A percentile compares a stretch with the other conserved stretches of the same genome.
phyloP scores from a whole-genome alignment of 2,113 vertebrate species.

The Tenrec ecaudatus region DNA sequence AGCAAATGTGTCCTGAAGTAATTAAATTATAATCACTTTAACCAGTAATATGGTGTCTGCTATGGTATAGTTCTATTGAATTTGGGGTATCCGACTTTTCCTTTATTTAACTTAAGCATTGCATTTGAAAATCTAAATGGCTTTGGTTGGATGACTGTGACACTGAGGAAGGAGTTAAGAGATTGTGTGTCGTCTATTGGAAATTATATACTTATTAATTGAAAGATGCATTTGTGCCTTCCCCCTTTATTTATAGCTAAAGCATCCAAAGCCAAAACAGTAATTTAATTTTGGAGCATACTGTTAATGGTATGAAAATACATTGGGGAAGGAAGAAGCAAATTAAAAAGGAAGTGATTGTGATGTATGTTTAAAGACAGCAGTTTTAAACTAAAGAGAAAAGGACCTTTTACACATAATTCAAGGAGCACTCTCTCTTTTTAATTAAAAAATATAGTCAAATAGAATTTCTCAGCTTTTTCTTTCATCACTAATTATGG shows the following conservation, averaged over 20 bases:
- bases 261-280: slow-evolving; percentile 13
- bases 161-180: not conserved
- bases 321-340: not conserved
- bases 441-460: slow-evolving; percentile 15
- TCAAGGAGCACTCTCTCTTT: not conserved
- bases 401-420: not conserved
- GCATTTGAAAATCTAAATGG: slow-evolving; percentile 31
- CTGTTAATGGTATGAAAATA: not conserved
- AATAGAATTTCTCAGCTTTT: slow-evolving; percentile 33
- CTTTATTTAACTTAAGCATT: not conserved
- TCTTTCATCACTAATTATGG: slow-evolving; percentile 16
- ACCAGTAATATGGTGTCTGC: not conserved
- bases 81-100: not conserved
- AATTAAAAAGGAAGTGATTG: not conserved
- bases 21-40: not conserved
- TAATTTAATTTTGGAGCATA: slow-evolving; percentile 27
- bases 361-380: not conserved
- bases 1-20: not conserved
- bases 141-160: not conserved
- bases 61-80: not conserved
- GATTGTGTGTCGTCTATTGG: not conserved
- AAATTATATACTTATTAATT: not conserved
- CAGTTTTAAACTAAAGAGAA: slow-evolving; percentile 16
- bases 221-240: slow-evolving; percentile 11
- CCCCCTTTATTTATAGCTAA: not conserved